Conservation (phyloP, 2,888 invertebrate species). For the Lissocephala sabroskyi region DNA sequence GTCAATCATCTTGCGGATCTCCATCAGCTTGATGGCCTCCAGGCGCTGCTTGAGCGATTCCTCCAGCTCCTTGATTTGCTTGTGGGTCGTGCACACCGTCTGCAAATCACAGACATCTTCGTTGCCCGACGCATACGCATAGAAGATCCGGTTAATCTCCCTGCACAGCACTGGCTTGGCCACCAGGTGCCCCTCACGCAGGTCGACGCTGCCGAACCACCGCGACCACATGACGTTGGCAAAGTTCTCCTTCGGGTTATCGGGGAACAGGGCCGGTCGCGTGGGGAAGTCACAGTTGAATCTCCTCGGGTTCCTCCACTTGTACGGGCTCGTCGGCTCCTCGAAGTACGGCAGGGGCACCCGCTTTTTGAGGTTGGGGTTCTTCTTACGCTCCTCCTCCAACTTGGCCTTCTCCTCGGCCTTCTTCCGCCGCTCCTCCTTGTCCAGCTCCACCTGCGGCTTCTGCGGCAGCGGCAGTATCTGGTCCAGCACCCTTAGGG, state of each 20-base stretch:
- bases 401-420: neutral
- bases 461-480: conserved; percentile 54
- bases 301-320: neutral
- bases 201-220: conserved; percentile 37
- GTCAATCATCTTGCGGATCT: conserved; percentile 19
- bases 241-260: neutral
- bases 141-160: conserved; percentile 29
- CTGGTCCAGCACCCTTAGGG: conserved; percentile 63
- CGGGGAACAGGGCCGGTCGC: neutral
- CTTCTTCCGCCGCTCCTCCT: conserved; percentile 6
- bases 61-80: conserved; percentile 26
- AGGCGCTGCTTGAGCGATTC: conserved; percentile 20
- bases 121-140: conserved; percentile 7
- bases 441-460: conserved; percentile 13
- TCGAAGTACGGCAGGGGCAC: conserved; percentile 28
- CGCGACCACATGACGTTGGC: conserved; percentile 18
- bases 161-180: conserved; percentile 14
- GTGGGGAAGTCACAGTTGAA: conserved; percentile 4
- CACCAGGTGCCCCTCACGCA: conserved; percentile 4
- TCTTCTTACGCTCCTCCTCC: neutral
- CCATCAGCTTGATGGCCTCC: conserved; percentile 19
- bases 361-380: neutral
- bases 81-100: conserved; percentile 37
- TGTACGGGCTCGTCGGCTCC: neutral
- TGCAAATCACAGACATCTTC: conserved; percentile 4